Conservation (phyloP, 92 coral and sea anemone species). For the Phenganax stokvisi region DNA sequence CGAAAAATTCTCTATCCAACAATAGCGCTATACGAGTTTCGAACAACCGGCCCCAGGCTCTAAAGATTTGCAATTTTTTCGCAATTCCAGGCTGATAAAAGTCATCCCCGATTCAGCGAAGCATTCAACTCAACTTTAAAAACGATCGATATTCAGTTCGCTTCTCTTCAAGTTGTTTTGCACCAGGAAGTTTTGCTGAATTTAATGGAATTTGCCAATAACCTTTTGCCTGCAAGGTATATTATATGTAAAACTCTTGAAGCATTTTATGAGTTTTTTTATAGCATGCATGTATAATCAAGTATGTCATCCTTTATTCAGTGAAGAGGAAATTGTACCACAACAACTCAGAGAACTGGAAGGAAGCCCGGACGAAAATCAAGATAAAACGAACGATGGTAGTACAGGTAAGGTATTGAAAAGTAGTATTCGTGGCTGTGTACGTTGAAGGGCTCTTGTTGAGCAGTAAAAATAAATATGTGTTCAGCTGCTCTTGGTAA, state of each 20-base stretch:
- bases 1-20: neutral
- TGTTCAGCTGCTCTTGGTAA: conserved; percentile 2
- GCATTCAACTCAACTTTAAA: conserved; percentile 71
- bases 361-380: neutral
- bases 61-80: neutral
- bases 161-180: conserved; percentile 64
- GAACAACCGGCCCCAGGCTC: neutral
- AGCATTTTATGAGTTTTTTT: neutral
- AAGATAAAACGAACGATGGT: neutral
- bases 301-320: neutral
- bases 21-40: neutral
- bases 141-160: conserved; percentile 63
- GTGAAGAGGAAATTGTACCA: conserved; percentile 16
- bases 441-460: too few relatives aligned
- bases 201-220: conserved; percentile 70
- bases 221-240: conserved; percentile 77
- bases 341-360: conserved; percentile 9
- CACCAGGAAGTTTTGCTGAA: conserved; percentile 89
- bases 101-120: conserved; percentile 68
- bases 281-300: neutral
- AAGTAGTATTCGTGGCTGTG: too few relatives aligned
- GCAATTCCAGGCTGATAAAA: conserved; percentile 62
- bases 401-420: neutral
- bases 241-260: neutral
- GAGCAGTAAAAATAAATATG: neutral